Conservation (phyloP, 2,797 vertebrate species). For the Esox lucius region DNA sequence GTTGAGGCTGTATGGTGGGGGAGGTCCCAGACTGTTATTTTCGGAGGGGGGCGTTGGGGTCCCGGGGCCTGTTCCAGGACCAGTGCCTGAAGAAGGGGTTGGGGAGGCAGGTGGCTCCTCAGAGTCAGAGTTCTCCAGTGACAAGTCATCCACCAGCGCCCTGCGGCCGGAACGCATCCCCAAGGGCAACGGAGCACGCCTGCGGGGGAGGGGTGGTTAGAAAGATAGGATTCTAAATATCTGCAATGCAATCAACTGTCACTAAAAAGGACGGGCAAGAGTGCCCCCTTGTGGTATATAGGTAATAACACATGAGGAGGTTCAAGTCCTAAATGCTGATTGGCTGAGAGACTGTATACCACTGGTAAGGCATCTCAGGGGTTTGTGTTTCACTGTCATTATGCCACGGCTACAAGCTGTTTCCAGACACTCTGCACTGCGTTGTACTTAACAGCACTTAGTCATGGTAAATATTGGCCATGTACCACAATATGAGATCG, state of each 20-base stretch:
- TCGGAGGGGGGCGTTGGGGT: conserved; percentile 70
- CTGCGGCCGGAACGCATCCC: conserved; percentile 79
- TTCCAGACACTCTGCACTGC: too few species aligned
- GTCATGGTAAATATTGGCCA: too few species aligned
- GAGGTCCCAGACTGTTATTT: conserved; percentile 68
- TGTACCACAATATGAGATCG: neutral
- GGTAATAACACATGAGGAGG: neutral
- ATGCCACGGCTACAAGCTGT: too few species aligned
- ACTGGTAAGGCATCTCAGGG: too few species aligned
- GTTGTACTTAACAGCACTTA: too few species aligned
- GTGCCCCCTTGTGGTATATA: neutral
- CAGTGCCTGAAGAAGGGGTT: conserved; percentile 71
- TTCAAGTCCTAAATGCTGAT: neutral
- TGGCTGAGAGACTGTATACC: neutral
- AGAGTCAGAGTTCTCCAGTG: conserved; percentile 85
- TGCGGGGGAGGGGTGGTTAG: conserved; percentile 28
- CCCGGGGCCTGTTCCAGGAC: conserved; percentile 55
- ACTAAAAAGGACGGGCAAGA: neutral
- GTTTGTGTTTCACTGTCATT: too few species aligned
- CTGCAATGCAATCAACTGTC: neutral
- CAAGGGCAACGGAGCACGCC: conserved; percentile 75
- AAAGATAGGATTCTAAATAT: neutral
- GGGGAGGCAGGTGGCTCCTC: conserved; percentile 80
- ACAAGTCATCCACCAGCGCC: conserved; percentile 85
- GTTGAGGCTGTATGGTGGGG: conserved; percentile 71